Evolutionary conservation across 2,797 vertebrate genomes (phyloP).

Genomic region (Urophycis tenuis): DNA sequence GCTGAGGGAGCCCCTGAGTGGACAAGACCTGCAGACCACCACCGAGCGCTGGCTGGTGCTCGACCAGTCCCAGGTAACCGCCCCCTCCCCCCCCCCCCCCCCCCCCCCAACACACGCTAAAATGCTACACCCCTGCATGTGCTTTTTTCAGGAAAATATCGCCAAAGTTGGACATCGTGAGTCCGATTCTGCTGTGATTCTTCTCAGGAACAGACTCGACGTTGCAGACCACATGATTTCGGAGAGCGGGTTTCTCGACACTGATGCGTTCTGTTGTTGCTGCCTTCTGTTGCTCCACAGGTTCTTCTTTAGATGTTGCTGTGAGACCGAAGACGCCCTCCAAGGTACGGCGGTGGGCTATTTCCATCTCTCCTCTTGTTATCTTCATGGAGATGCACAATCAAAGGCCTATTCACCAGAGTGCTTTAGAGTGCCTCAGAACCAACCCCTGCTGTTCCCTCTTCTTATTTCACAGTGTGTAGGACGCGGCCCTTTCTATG

Average conservation of each 20-base stretch:
- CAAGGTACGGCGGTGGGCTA: constrained; percentile 10
- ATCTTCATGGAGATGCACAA: not conserved
- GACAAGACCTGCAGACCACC: constrained; percentile 82
- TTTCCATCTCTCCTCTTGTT: not conserved
- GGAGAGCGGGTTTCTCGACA: not conserved
- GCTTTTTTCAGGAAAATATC: not conserved
- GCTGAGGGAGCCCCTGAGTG: constrained; percentile 87
- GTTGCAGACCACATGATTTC: not conserved
- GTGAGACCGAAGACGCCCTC: constrained; percentile 9
- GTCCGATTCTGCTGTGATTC: not conserved
- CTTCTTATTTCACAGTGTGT: not conserved
- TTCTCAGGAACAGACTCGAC: not conserved
- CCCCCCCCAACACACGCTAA: not conserved
- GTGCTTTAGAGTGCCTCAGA: not conserved
- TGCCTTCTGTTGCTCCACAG: constrained; percentile 22
- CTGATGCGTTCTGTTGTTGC: not conserved
- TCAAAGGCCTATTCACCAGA: not conserved
- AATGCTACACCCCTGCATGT: not conserved
- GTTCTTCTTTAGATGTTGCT: constrained; percentile 49
- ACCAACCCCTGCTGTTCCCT: not conserved
- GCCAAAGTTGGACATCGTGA: no score
- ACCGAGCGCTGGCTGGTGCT: constrained; percentile 91
- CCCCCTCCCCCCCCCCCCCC: not conserved
- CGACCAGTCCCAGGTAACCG: constrained; percentile 62
- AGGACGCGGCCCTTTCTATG: not conserved